Percentiles rank a stretch among this genome's conserved stretches.
Conservation (phyloP, 2,888 invertebrate species). For the Cantharis rustica region DNA sequence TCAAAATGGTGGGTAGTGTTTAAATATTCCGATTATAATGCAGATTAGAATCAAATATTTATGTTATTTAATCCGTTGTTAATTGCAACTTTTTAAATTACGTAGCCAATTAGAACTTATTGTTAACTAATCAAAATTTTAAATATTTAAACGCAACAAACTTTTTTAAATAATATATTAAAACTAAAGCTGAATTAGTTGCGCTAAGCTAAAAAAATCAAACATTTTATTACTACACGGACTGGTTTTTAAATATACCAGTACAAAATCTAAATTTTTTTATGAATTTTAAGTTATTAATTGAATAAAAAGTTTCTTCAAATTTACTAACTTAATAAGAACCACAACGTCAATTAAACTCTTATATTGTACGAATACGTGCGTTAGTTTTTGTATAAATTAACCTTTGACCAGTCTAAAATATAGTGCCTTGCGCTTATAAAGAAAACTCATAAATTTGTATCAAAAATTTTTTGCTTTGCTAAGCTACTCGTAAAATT, state of each 20-base stretch:
- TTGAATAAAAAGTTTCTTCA: background rate
- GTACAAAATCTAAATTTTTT: background rate
- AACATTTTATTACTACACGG: background rate
- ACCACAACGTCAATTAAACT: constrained; percentile 8
- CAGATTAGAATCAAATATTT: background rate
- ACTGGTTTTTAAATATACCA: background rate
- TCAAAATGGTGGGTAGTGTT: background rate
- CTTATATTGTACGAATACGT: background rate
- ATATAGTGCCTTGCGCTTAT: constrained; percentile 16
- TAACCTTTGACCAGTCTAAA: constrained; percentile 8
- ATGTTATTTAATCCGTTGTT: background rate
- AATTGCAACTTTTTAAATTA: background rate
- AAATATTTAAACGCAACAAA: background rate
- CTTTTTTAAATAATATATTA: background rate
- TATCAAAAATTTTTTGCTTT: background rate
- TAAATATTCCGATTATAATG: background rate
- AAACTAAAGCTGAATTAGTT: background rate
- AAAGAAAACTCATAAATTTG: constrained; percentile 2
- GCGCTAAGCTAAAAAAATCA: background rate
- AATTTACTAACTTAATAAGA: background rate
- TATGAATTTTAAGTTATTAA: background rate
- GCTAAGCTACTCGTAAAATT: background rate
- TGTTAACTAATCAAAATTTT: background rate
- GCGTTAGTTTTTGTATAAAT: background rate
- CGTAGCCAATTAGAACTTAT: background rate